Evolutionary conservation across 1,140 invertebrate species (phyloP).

Genomic region (Holotrichia oblita): DNA sequence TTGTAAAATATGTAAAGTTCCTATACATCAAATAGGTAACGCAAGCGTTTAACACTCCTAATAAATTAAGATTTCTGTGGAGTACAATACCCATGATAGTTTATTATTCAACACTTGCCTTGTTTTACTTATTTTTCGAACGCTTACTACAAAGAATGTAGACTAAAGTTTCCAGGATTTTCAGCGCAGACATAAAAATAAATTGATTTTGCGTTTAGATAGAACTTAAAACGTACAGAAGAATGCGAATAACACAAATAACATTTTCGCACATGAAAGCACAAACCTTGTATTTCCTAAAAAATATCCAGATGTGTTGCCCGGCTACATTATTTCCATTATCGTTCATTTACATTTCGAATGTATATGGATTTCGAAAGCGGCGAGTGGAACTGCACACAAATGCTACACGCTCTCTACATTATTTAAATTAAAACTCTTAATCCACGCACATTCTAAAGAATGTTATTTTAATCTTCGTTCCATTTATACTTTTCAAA

Average conservation of each 20-base stretch:
- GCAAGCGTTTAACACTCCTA: too few species aligned
- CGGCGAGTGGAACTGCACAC: background rate
- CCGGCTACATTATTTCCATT: constrained; percentile 22
- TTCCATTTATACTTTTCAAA: background rate
- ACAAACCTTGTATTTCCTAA: constrained; percentile 32
- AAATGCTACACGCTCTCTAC: background rate
- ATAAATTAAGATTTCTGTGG: too few species aligned
- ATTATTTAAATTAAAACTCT: constrained; percentile 25
- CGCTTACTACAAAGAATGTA: background rate
- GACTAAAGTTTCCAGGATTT: background rate
- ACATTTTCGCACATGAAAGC: background rate
- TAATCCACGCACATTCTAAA: background rate
- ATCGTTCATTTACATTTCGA: constrained; percentile 18
- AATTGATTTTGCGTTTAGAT: constrained; percentile 1
- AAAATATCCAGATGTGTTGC: constrained; percentile 31
- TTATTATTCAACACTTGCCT: constrained; percentile 16
- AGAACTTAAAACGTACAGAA: constrained; percentile 4
- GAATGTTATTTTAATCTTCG: too few species aligned
- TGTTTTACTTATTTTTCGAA: background rate
- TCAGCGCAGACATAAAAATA: constrained; percentile 2
- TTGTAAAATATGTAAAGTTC: too few species aligned
- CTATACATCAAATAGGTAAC: too few species aligned
- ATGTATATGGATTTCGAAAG: background rate
- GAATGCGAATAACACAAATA: background rate
- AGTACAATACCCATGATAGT: background rate